phyloP scores from a whole-genome alignment of 2,113 vertebrate species.

The Alethe diademata region DNA sequence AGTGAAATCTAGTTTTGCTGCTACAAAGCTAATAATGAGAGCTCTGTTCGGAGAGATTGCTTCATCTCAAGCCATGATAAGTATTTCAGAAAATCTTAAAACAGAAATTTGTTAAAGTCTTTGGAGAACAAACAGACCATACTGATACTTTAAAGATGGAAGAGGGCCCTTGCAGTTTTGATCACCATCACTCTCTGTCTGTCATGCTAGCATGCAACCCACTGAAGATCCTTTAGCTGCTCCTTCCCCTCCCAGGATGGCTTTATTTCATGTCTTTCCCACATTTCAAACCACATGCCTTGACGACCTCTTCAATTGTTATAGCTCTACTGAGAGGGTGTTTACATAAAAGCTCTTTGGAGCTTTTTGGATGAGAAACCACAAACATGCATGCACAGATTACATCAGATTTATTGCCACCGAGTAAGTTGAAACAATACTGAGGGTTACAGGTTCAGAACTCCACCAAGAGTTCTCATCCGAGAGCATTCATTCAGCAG shows the following conservation, averaged over 20 bases:
- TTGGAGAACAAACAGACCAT: background rate
- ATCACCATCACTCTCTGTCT: background rate
- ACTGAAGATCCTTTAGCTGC: background rate
- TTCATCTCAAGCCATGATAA: background rate
- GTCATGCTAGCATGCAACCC: background rate
- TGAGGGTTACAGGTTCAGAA: conserved; percentile 34
- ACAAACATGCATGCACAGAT: conserved; percentile 29
- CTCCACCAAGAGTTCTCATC: background rate
- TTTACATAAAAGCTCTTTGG: conserved; percentile 54
- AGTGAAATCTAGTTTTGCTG: background rate
- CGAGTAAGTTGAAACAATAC: background rate
- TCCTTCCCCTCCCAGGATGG: background rate
- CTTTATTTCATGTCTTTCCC: conserved; percentile 26
- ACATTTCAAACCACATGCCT: conserved; percentile 19
- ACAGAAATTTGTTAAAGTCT: background rate
- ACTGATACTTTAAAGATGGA: background rate
- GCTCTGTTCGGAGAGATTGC: background rate
- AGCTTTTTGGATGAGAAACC: conserved; percentile 55
- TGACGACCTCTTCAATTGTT: conserved; percentile 5
- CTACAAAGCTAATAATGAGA: background rate
- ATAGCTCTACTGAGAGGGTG: conserved; percentile 32
- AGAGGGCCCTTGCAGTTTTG: background rate
- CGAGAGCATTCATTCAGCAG: background rate
- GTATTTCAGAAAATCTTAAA: background rate
- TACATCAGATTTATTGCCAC: conserved; percentile 38